phyloP scores from a whole-genome alignment of 2,888 invertebrate species.

The Lasioglossum vierecki region DNA sequence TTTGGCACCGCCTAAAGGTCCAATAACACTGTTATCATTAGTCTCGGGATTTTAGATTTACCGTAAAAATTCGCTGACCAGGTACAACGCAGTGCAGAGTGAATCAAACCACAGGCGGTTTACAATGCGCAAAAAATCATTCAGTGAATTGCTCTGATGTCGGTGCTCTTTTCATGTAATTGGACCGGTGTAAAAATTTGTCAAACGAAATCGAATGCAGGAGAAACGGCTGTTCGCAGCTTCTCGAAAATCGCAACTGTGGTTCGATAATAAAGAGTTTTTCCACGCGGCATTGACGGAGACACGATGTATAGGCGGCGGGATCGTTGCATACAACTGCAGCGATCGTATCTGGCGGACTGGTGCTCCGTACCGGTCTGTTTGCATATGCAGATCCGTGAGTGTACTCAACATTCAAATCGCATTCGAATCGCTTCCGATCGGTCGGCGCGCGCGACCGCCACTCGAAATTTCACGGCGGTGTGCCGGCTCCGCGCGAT shows the following conservation, averaged over 20 bases:
- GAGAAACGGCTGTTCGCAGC: neutral
- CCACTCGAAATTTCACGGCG: conserved; percentile 61
- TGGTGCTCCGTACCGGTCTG: conserved; percentile 43
- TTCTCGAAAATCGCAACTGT: neutral
- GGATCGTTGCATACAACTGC: conserved; percentile 17
- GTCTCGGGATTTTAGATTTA: neutral
- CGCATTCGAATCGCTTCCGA: conserved; percentile 78
- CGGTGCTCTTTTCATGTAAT: neutral
- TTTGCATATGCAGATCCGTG: conserved; percentile 75
- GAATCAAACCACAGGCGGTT: neutral
- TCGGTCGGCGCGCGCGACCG: conserved; percentile 37
- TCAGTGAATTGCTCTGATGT: neutral
- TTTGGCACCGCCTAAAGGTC: neutral
- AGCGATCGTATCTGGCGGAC: conserved; percentile 38
- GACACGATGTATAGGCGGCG: conserved; percentile 23
- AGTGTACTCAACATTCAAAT: conserved; percentile 79
- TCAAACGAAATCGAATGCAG: neutral
- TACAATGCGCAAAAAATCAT: neutral
- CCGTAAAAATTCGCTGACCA: neutral
- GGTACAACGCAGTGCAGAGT: no score
- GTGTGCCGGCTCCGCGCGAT: conserved; percentile 15
- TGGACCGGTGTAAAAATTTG: neutral
- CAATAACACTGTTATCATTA: neutral
- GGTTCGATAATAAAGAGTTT: conserved; percentile 27
- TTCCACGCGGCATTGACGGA: neutral